These are phyloP conservation scores for Nemotelus nigrinus DNA, from an alignment of 2,888 invertebrate species.

Conservation along the genomic window DNA sequence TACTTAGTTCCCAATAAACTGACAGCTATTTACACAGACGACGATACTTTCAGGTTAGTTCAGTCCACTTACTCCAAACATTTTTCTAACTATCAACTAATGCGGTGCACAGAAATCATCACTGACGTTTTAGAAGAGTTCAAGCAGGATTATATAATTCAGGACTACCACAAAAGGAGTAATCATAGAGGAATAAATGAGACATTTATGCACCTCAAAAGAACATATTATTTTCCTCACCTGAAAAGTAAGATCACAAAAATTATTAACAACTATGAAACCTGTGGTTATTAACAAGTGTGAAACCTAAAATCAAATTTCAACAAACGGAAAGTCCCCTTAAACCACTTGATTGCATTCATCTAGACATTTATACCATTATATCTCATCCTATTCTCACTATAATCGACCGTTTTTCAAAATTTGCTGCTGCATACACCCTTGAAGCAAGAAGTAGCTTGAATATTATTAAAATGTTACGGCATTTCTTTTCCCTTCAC, in stretches of 20 bases:
- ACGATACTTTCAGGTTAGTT: conserved; percentile 33
- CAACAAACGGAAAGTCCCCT: background rate
- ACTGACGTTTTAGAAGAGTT: conserved; percentile 48
- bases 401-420: conserved; percentile 1
- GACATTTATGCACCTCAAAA: too few species aligned
- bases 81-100: conserved; percentile 45
- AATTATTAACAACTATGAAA: conserved; percentile 46
- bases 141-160: conserved; percentile 51
- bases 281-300: conserved; percentile 48
- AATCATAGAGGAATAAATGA: conserved; percentile 52
- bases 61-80: conserved; percentile 37
- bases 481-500: too few species aligned
- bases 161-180: conserved; percentile 49
- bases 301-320: conserved; percentile 22
- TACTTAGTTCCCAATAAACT: conserved; percentile 8
- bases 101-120: conserved; percentile 49
- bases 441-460: too few species aligned
- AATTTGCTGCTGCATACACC: too few species aligned
- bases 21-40: conserved; percentile 36
- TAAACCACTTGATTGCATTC: background rate
- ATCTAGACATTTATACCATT: conserved; percentile 48
- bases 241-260: too few species aligned
- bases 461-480: too few species aligned
- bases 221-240: too few species aligned
- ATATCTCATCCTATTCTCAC: conserved; percentile 49